Base-by-base conservation (phyloP, 1,140 invertebrate genomes). In the Pygmarrhopalites habei region DNA sequence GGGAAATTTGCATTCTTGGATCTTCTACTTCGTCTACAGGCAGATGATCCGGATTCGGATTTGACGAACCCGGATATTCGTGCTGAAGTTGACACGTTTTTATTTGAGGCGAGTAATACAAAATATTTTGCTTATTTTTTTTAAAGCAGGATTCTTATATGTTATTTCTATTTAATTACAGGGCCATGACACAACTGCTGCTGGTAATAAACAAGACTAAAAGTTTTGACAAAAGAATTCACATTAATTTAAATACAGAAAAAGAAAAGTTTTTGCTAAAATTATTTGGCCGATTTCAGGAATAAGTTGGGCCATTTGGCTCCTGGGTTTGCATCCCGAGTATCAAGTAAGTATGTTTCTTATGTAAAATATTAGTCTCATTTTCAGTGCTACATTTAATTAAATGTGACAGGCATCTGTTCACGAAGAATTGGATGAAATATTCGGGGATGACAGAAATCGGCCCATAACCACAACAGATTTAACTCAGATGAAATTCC, bases 291-390 rank as follows among this genome's bases (percentile, higher is more conserved):
- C n/a, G n/a, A n/a, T n/a, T n/a, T n/a, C n/a, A 55, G 55, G 35
- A 21, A 86, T 88, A 28, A 88, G 86, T 71, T 94, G 91, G 80
- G 87, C 89, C 65, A 75, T 93, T 0, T 90, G 85, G 32, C 77
- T 90, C 35, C 83, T 95, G 75, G 90, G 88, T 2, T 81, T 84
- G 58, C 84, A 92, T 72, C 87, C 86, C 47, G 82, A 90, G 4
- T 84, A 89, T 62, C 12, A 10, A 75, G 79, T 82, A 69, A 0
- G 78, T 73, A 55, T 12, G 21, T 2, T n/a, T n/a, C n/a, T n/a
- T n/a, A n/a, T n/a, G n/a, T n/a, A n/a, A n/a, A n/a, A n/a, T n/a
- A n/a, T n/a, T n/a, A n/a, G 17, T 15, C 49, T 47, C 1, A 25
- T 56, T 39, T 23, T 12, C 79, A 85, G 76, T 72, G 78, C 29